These are phyloP conservation scores for Plagodis dolabraria DNA, from an alignment of 2,888 invertebrate species.

Conservation along the genomic window DNA sequence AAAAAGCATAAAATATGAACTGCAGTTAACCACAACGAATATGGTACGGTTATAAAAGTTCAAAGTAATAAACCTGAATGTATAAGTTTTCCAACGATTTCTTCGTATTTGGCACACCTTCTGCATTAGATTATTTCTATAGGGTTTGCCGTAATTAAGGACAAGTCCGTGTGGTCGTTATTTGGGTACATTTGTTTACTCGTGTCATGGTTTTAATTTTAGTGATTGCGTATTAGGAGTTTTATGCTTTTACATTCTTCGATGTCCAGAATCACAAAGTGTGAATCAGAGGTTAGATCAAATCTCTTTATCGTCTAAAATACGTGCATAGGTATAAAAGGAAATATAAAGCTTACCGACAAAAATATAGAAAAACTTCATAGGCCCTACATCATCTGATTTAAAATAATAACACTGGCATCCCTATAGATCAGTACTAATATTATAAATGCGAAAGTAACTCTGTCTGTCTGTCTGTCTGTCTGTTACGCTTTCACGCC, in stretches of 20 bases:
- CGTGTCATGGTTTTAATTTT: conserved; percentile 1
- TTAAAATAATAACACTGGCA: too few species aligned
- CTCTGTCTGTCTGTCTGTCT: too few species aligned
- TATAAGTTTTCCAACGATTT: conserved; percentile 35
- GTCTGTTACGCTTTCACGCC: too few species aligned
- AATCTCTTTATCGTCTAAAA: too few species aligned
- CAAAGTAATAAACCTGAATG: conserved; percentile 36
- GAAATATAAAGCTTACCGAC: too few species aligned
- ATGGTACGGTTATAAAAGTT: conserved; percentile 27
- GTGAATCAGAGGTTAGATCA: too few species aligned
- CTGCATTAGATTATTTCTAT: conserved; percentile 40
- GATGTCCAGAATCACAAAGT: too few species aligned
- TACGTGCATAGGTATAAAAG: too few species aligned
- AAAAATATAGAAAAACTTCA: too few species aligned
- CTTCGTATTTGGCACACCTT: conserved; percentile 46
- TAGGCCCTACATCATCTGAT: too few species aligned
- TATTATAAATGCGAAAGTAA: too few species aligned
- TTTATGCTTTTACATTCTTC: not conserved
- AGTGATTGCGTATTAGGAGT: conserved; percentile 6
- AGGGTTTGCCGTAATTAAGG: conserved; percentile 45
- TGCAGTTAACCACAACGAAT: conserved; percentile 7
- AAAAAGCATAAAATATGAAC: conserved; percentile 23
- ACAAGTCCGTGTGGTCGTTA: conserved; percentile 32
- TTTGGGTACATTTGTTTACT: conserved; percentile 26
- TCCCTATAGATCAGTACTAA: too few species aligned